A percentile compares a stretch with the other conserved stretches of the same genome.
Conservation (phyloP, 2,797 vertebrate species). For the Carapus acus region DNA sequence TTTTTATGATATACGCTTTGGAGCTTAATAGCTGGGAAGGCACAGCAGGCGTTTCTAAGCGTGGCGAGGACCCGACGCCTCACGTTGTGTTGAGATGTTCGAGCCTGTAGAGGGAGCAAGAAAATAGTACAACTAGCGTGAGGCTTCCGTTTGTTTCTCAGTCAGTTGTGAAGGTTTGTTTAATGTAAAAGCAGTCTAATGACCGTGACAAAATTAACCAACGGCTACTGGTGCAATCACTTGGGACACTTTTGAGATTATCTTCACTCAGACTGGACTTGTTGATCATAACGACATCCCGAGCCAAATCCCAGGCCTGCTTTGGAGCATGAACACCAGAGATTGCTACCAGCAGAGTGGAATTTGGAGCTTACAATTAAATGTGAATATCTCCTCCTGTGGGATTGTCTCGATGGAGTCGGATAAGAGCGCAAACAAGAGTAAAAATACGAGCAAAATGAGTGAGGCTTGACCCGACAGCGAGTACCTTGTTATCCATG, state of each 20-base stretch:
- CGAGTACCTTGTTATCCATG: conserved; percentile 81
- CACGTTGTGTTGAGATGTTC: neutral
- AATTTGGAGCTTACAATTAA: neutral
- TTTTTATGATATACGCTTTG: no score
- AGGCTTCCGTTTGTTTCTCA: conserved; percentile 3
- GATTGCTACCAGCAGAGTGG: no score
- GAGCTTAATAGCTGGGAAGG: no score
- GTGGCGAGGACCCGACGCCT: neutral
- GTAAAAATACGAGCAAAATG: neutral
- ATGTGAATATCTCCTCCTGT: neutral
- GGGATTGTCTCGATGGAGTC: no score
- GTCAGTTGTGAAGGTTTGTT: neutral
- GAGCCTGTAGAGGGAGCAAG: conserved; percentile 35
- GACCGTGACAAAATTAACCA: neutral
- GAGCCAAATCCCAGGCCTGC: neutral
- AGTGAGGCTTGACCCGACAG: no score
- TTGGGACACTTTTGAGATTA: neutral
- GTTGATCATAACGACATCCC: neutral
- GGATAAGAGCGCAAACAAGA: neutral
- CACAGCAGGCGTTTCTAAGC: conserved; percentile 1
- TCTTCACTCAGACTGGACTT: neutral
- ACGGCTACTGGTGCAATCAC: neutral
- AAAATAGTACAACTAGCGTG: neutral
- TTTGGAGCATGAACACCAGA: no score
- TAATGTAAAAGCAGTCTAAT: neutral